A percentile compares a stretch with the other conserved stretches of the same genome.
These are phyloP conservation scores for Acropternis orthonyx DNA, from an alignment of 2,797 vertebrate genomes.

Conservation along the genomic window DNA sequence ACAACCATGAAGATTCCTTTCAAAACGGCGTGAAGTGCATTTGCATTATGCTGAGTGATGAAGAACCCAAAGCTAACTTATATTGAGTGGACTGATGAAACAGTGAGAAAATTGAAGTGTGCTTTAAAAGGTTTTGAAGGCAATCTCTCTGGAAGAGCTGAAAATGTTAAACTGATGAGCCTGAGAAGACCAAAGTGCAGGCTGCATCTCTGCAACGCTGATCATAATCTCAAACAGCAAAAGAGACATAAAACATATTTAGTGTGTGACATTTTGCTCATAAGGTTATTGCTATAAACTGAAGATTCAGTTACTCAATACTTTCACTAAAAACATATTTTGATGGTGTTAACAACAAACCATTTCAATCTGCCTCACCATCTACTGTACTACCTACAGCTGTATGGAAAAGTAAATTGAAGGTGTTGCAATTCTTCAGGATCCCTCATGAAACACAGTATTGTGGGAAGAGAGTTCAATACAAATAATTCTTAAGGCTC, in stretches of 20 bases:
- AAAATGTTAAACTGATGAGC: background rate
- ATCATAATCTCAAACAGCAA: background rate
- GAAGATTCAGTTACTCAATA: background rate
- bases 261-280: background rate
- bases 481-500: background rate
- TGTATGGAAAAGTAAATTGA: background rate
- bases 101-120: background rate
- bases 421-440: background rate
- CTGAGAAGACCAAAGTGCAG: background rate
- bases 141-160: background rate
- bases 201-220: background rate
- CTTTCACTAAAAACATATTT: conserved; percentile 18
- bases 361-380: background rate
- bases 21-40: background rate
- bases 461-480: background rate
- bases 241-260: background rate
- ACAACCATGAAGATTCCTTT: background rate
- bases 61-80: background rate
- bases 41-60: background rate
- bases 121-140: conserved; percentile 14
- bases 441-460: background rate
- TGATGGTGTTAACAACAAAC: background rate
- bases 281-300: background rate
- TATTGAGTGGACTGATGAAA: background rate
- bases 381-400: background rate